Percentiles rank a stretch among this genome's conserved stretches.
Evolutionary conservation across 2,888 invertebrate species (phyloP).

Genomic region (Leucania comma): DNA sequence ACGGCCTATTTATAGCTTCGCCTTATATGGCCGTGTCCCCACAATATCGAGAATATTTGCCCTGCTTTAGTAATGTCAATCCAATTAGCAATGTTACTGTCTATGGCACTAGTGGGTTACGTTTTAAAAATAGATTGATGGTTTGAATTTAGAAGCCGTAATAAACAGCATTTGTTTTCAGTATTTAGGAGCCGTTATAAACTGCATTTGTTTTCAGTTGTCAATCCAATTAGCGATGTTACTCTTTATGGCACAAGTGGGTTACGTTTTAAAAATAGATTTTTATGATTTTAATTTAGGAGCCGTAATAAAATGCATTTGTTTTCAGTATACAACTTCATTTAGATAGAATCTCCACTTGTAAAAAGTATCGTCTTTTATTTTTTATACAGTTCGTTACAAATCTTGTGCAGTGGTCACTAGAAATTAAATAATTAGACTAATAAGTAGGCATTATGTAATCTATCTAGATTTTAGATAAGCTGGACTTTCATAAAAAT

Average conservation of each 20-base stretch:
- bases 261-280: too few species aligned
- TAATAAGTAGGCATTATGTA: neutral
- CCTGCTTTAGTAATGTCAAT: constrained; percentile 34
- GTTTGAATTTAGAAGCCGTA: constrained; percentile 32
- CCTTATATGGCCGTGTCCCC: constrained; percentile 42
- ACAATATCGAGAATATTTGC: constrained; percentile 52
- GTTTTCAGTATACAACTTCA: too few species aligned
- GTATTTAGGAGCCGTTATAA: too few species aligned
- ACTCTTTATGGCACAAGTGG: too few species aligned
- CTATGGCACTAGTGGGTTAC: constrained; percentile 8
- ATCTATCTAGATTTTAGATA: neutral
- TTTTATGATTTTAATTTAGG: too few species aligned
- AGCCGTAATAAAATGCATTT: neutral
- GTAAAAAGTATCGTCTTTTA: too few species aligned
- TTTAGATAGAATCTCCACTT: too few species aligned
- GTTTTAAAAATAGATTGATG: constrained; percentile 17
- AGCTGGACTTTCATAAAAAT: constrained; percentile 23
- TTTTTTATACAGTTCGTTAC: too few species aligned
- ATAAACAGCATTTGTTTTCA: too few species aligned
- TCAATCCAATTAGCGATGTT: too few species aligned
- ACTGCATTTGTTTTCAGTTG: too few species aligned
- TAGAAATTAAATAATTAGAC: neutral
- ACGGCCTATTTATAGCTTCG: constrained; percentile 49
- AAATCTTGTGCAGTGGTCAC: too few species aligned
- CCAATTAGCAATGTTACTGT: constrained; percentile 42